Base-by-base conservation (phyloP, 2,888 invertebrate genomes). In the Carterocephalus palaemon region DNA sequence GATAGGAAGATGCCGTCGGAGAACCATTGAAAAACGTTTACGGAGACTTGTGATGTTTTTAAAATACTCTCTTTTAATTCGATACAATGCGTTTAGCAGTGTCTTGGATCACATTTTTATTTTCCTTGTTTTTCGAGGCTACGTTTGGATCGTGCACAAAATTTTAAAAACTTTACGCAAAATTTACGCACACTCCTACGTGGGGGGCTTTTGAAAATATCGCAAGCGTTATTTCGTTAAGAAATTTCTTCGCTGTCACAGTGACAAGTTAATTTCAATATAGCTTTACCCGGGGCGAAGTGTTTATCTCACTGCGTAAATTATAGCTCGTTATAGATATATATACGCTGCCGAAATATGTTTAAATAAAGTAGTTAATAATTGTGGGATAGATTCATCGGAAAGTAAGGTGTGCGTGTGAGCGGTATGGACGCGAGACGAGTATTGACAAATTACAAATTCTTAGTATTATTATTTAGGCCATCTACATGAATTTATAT, bases 401-500 rank as follows among this genome's bases (percentile, higher is more conserved):
- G 31, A 52, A 56, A 58, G 57, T 29, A 33, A 58, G 60, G 45
- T 52, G 47, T 46, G 46, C 43, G 37, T 43, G n/a, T n/a, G n/a
- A n/a, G n/a, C n/a, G n/a, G n/a, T n/a, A n/a, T n/a, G n/a, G n/a
- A n/a, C 8, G 8, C 12, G 12, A 7, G 6, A 26, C 13, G 28
- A 10, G 12, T 36, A 23, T 34, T 23, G 36, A 37, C 31, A 37
- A 37, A 32, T 31, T 43, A 43, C 42, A 43, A 34, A 36, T 36
- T 46, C 33, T 69, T 78, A 77, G 75, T 77, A 75, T 77, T 77
- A 79, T 73, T 66, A 68, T 79, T 81, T 80, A 82, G 75, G 76
- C 74, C 78, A 79, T 76, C 71, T 66, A 77, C 68, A 78, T 78
- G 75, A 80, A 79, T 76, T 80, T 81, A 81, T 79, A 70, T 69